Conservation (phyloP, 1,140 invertebrate genomes). For the Leptinotarsa texana region DNA sequence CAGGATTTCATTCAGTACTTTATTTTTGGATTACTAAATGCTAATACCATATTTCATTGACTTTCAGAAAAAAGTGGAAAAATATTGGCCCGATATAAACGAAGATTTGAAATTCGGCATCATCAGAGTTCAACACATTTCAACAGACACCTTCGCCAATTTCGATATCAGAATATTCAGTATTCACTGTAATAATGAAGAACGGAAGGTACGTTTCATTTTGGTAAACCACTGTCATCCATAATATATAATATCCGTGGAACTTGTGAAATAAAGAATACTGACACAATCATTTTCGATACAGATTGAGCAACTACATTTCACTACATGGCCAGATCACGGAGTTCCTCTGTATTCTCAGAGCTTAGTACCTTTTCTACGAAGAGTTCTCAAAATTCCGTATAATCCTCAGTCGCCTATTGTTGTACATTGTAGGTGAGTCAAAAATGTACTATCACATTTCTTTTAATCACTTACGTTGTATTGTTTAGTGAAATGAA, state of each 20-base stretch:
- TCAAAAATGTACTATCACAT: not conserved
- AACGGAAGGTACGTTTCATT: constrained; percentile 55
- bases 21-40: too few species aligned
- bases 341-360: constrained; percentile 63
- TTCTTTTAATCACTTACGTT: too few species aligned
- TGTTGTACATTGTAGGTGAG: constrained; percentile 64
- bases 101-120: constrained; percentile 55
- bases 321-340: constrained; percentile 69
- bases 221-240: too few species aligned
- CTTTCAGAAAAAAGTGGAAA: constrained; percentile 61
- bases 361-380: constrained; percentile 62
- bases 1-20: too few species aligned
- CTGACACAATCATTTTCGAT: too few species aligned
- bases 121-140: constrained; percentile 55
- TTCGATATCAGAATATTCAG: constrained; percentile 61
- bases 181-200: constrained; percentile 58
- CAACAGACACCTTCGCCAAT: constrained; percentile 57
- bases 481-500: too few species aligned
- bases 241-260: too few species aligned
- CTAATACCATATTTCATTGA: not conserved
- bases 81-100: constrained; percentile 65
- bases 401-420: constrained; percentile 56
- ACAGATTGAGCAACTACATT: constrained; percentile 54
- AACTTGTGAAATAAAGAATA: too few species aligned
- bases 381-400: constrained; percentile 59